These are phyloP conservation scores for Bibio marci DNA, from an alignment of 2,888 invertebrate species.

Conservation along the genomic window DNA sequence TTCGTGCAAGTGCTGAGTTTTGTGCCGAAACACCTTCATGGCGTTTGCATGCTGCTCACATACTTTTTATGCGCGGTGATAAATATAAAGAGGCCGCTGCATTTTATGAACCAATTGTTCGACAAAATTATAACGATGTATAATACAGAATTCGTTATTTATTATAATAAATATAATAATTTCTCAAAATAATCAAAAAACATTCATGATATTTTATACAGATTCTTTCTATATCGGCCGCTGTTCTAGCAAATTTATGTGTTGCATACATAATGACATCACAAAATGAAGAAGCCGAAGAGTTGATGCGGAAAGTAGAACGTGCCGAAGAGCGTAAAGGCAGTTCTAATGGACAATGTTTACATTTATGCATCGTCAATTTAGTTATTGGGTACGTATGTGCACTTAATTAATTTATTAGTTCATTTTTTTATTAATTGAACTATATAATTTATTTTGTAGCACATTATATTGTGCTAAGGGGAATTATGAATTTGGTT, in stretches of 20 bases:
- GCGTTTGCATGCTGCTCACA: constrained; percentile 97
- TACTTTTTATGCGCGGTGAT: constrained; percentile 97
- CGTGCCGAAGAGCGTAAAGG: constrained; percentile 90
- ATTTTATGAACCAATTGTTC: constrained; percentile 95
- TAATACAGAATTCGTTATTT: constrained; percentile 13
- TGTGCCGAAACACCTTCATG: constrained; percentile 95
- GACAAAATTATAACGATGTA: constrained; percentile 80
- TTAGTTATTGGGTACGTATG: constrained; percentile 73
- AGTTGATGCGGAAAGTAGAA: constrained; percentile 95
- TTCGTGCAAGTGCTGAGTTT: constrained; percentile 92
- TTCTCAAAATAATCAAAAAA: not conserved
- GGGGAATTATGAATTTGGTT: constrained; percentile 97
- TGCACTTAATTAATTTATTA: not conserved
- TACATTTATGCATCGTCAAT: constrained; percentile 96
- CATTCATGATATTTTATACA: no score
- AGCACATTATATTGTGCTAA: constrained; percentile 94
- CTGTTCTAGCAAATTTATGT: constrained; percentile 93
- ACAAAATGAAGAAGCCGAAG: constrained; percentile 97
- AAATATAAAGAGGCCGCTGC: constrained; percentile 96
- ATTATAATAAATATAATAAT: not conserved
- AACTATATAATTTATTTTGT: constrained; percentile 9
- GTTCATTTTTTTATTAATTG: not conserved
- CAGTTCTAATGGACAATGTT: constrained; percentile 83
- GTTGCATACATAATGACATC: constrained; percentile 99
- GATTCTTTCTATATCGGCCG: constrained; percentile 90